Conservation (phyloP, 1,140 invertebrate species). For the Anastrepha obliqua region DNA sequence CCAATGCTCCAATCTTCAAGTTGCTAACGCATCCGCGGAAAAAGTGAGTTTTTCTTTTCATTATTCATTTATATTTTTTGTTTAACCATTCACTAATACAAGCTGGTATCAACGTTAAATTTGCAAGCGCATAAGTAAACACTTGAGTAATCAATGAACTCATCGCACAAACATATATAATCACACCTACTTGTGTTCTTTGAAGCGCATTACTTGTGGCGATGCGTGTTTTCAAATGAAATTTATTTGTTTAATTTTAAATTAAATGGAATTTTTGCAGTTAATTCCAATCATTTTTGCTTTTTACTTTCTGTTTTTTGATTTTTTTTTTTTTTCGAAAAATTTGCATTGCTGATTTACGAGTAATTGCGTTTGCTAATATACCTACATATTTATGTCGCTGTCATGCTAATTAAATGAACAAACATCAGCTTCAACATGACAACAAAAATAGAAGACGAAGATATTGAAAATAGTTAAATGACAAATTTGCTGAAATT, state of each 20-base stretch:
- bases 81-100: neutral
- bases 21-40: neutral
- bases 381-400: neutral
- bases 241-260: neutral
- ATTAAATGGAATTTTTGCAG: neutral
- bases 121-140: neutral
- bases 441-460: neutral
- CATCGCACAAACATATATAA: neutral
- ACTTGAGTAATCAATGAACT: conserved; percentile 5
- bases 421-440: neutral
- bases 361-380: neutral
- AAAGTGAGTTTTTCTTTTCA: conserved; percentile 16
- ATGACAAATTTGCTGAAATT: conserved; percentile 16
- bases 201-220: neutral
- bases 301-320: neutral
- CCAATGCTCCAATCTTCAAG: neutral
- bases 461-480: neutral
- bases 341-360: conserved; percentile 1
- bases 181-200: too few species aligned
- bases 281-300: neutral
- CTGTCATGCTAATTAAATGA: conserved; percentile 2
- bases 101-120: neutral
- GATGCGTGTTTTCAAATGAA: neutral
- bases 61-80: neutral
- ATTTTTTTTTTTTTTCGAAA: neutral